Evolutionary conservation across 2,888 invertebrate genomes (phyloP), one percentile per base, ranked within the genome.

Genomic region (Conus canariensis): DNA sequence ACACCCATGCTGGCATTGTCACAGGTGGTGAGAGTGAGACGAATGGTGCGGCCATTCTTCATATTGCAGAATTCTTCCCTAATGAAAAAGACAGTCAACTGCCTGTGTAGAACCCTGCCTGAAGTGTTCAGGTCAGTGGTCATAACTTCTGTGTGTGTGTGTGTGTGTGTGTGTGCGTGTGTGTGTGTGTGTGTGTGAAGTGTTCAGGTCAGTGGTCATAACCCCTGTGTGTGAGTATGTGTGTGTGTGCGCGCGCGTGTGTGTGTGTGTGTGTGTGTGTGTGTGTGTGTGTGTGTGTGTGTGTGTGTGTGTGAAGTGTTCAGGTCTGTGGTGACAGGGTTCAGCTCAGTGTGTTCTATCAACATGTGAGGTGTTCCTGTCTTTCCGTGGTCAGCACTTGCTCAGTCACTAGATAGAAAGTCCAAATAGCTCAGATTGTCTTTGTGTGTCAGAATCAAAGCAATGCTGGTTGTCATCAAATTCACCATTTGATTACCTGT

Each of bases 31-130:
- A 92, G 96, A 85, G 90, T 96, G 19, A 92, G 96, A 45, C 92
- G 96, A 90, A 94, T 95, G 90, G 89, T 96, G 19, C 92, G 96
- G 12, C 96, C 96, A 59, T 95, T 95, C 91, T 96, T 96, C 92
- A 94, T 96, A 56, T 92, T 96, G 22, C 95, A 95, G 88, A 95
- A 95, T 90, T 96, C 96, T 10, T 94, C 95, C 9, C 92, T 96
- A n/a, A 96, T 96, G 96, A 96, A 96, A 93, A 96, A 96, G 93
- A 95, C 95, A 80, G 94, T 96, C 25, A 96, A 96, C 92, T 95
- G 95, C 90, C 91, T 96, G 90, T 91, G 95, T n/a, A 94, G 94
- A 90, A 95, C 96, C 0, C 87, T 96, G 56, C 95, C 96, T 85
- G 95, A 96, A 89, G 95, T 96, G 19, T 91, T 94, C 74, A 96